phyloP scores from a whole-genome alignment of 2,797 vertebrate genomes.

The Schizopygopsis pylzovi region DNA sequence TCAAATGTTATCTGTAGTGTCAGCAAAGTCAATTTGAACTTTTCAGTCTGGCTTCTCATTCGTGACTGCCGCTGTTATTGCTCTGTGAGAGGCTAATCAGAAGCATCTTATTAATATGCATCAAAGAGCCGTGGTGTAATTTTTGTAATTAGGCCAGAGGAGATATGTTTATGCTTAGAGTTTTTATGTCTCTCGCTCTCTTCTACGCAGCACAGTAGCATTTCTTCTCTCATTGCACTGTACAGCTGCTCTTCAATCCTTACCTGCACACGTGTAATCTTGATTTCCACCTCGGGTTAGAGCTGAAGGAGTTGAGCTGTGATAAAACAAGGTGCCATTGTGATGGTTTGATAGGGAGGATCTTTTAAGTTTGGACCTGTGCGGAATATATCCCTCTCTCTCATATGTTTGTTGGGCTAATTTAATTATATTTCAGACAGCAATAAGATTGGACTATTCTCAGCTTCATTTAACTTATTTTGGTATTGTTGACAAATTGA shows the following conservation, averaged over 20 bases:
- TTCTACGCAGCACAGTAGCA: neutral
- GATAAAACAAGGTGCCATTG: neutral
- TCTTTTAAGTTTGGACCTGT: neutral
- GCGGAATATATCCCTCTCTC: neutral
- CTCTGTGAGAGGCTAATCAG: slow-evolving; percentile 57
- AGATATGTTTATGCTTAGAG: slow-evolving; percentile 15
- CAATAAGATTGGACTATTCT: neutral
- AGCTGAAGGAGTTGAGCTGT: neutral
- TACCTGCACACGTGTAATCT: neutral
- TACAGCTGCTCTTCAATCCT: neutral
- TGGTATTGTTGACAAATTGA: neutral
- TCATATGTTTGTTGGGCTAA: neutral
- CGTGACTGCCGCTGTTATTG: slow-evolving; percentile 42
- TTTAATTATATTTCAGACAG: neutral
- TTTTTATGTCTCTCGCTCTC: neutral
- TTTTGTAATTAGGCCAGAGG: slow-evolving; percentile 62
- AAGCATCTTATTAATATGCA: slow-evolving; percentile 59
- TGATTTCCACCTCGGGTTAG: slow-evolving; percentile 9
- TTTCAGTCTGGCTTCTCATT: slow-evolving; percentile 43
- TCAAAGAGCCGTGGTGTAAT: slow-evolving; percentile 32
- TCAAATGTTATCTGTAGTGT: slow-evolving; percentile 52
- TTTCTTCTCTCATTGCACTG: neutral
- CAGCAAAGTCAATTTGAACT: slow-evolving; percentile 56
- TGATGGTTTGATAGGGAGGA: neutral
- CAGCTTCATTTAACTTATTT: neutral